Percentiles rank a stretch among this genome's conserved stretches.
Evolutionary conservation across 2,888 invertebrate species (phyloP).

Genomic region (Coelinius sp.): DNA sequence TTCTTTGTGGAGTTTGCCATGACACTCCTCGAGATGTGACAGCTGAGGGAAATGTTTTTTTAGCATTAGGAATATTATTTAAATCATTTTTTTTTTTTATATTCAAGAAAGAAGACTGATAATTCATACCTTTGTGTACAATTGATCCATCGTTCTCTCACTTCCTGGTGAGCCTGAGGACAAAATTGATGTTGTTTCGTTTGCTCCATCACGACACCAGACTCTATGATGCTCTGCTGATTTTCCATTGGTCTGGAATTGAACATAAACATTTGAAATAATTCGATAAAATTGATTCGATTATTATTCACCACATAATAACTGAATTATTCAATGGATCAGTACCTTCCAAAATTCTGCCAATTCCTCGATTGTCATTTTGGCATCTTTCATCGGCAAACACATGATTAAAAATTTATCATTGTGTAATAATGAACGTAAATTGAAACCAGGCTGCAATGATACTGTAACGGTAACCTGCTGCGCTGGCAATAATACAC

Average conservation of each 20-base stretch:
- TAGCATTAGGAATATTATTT: conserved; percentile 29
- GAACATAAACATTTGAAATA: conserved; percentile 5
- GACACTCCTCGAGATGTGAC: conserved; percentile 70
- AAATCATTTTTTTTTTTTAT: background rate
- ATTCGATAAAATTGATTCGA: background rate
- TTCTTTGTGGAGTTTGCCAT: conserved; percentile 71
- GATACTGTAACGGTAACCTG: conserved; percentile 80
- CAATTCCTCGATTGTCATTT: conserved; percentile 76
- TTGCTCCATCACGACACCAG: conserved; percentile 75
- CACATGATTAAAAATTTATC: conserved; percentile 94
- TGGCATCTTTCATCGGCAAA: conserved; percentile 76
- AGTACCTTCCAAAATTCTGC: conserved; percentile 84
- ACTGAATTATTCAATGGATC: no score
- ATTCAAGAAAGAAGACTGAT: background rate
- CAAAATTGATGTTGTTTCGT: conserved; percentile 55
- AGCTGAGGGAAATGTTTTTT: conserved; percentile 59
- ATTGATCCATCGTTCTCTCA: conserved; percentile 59
- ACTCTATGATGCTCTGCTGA: conserved; percentile 82
- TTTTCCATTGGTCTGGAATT: conserved; percentile 72
- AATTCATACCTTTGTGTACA: conserved; percentile 61
- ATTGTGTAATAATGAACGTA: conserved; percentile 77
- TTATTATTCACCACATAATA: no score
- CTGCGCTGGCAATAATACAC: conserved; percentile 79
- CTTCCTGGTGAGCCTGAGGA: conserved; percentile 50
- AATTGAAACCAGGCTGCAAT: conserved; percentile 81